Percentiles rank a stretch among this genome's conserved stretches.
Conservation (phyloP, 2,797 vertebrate species). For the Mormyrus proboscirostris region DNA sequence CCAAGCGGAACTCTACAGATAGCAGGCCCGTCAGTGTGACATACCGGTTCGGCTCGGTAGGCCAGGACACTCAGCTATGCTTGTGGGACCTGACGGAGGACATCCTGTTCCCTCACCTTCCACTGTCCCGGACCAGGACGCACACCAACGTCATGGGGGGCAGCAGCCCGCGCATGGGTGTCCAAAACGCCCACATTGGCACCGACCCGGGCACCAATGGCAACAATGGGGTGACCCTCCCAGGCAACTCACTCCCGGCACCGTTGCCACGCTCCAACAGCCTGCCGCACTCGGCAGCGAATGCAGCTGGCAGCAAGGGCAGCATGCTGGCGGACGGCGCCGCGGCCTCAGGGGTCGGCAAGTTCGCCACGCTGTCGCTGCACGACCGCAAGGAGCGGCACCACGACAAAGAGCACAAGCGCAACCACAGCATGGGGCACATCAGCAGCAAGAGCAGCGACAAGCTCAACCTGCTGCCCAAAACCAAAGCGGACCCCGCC, state of each 20-base stretch:
- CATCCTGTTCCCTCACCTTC: slow-evolving; percentile 92
- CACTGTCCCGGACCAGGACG: slow-evolving; percentile 88
- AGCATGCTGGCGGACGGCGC: slow-evolving; percentile 65
- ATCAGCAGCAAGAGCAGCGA: slow-evolving; percentile 98
- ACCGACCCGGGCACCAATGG: slow-evolving; percentile 72
- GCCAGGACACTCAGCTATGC: slow-evolving; percentile 95
- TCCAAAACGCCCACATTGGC: slow-evolving; percentile 60
- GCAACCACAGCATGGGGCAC: slow-evolving; percentile 98
- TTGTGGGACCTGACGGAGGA: slow-evolving; percentile 98
- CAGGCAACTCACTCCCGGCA: slow-evolving; percentile 73
- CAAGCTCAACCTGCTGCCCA: slow-evolving; percentile 90
- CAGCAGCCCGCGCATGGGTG: slow-evolving; percentile 70
- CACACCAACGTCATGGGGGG: slow-evolving; percentile 97
- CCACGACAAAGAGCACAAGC: slow-evolving; percentile 95
- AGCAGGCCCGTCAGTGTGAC: slow-evolving; percentile 90
- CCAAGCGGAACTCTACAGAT: slow-evolving; percentile 93
- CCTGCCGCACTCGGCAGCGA: slow-evolving; percentile 85
- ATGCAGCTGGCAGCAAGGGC: slow-evolving; percentile 45
- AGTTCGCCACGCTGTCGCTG: slow-evolving; percentile 90
- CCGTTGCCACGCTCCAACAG: slow-evolving; percentile 93
- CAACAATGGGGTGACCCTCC: slow-evolving; percentile 66
- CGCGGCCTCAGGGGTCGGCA: slow-evolving; percentile 84
- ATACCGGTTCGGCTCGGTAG: slow-evolving; percentile 91
- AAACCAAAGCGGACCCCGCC: slow-evolving; percentile 88
- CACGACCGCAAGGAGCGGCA: slow-evolving; percentile 92